phyloP scores from a whole-genome alignment of 2,113 vertebrate genomes.

The Lophius piscatorius region DNA sequence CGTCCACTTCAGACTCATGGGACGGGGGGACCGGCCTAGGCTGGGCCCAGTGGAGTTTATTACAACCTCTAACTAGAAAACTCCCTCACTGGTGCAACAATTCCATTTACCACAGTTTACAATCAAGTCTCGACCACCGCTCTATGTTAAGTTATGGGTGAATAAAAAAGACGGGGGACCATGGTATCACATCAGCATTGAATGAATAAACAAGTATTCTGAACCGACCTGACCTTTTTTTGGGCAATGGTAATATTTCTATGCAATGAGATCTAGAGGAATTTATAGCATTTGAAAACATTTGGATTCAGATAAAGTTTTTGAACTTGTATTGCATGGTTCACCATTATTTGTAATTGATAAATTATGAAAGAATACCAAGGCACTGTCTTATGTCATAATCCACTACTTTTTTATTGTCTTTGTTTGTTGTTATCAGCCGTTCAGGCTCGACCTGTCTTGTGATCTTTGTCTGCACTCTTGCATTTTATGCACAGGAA shows the following conservation, averaged over 20 bases:
- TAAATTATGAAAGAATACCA: conserved; percentile 25
- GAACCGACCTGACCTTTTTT: background rate
- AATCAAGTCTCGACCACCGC: background rate
- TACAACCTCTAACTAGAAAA: background rate
- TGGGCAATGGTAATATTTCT: too few relatives aligned
- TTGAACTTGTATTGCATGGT: conserved; percentile 38
- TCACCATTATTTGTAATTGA: conserved; percentile 12
- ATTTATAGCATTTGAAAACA: background rate
- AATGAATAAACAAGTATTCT: background rate
- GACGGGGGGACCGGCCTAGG: conserved; percentile 86
- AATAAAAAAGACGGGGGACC: background rate
- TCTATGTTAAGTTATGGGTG: background rate
- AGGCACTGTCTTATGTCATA: conserved; percentile 79
- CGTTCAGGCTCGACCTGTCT: conserved; percentile 58
- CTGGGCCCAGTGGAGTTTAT: conserved; percentile 57
- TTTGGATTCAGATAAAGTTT: conserved; percentile 10
- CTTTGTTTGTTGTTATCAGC: conserved; percentile 72
- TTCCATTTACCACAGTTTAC: background rate
- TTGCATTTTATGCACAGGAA: conserved; percentile 28
- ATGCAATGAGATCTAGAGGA: too few relatives aligned
- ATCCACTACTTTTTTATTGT: conserved; percentile 80
- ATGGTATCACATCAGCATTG: background rate
- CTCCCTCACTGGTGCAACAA: conserved; percentile 31
- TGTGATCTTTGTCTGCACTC: conserved; percentile 65
- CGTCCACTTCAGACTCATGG: conserved; percentile 87